These are phyloP conservation scores for Gambusia affinis DNA, from an alignment of 2,113 vertebrate genomes.

Conservation along the genomic window DNA sequence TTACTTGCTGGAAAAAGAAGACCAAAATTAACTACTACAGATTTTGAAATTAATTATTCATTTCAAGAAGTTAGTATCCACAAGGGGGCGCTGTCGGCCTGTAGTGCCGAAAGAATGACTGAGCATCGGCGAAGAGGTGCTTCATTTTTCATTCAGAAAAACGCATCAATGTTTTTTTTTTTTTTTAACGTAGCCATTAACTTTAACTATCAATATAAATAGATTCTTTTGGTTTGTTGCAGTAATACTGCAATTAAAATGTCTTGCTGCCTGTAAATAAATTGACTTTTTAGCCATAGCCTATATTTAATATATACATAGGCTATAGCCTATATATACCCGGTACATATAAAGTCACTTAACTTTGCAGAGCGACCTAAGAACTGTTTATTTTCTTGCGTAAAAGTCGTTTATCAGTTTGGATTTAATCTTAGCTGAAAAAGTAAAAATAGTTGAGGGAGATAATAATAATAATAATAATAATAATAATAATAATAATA, in stretches of 20 bases:
- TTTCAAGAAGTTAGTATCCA: constrained; percentile 19
- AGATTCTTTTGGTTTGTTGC: constrained; percentile 31
- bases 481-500: no score
- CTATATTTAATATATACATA: no score
- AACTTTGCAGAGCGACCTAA: no score
- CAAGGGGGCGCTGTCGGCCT: constrained; percentile 38
- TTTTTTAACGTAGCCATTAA: not conserved
- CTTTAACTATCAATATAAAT: constrained; percentile 41
- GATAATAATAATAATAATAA: no score
- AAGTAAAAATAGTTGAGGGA: not conserved
- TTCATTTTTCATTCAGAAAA: constrained; percentile 58
- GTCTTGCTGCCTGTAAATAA: constrained; percentile 38
- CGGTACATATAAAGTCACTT: no score
- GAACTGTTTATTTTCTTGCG: no score
- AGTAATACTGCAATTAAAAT: constrained; percentile 52
- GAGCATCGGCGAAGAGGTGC: constrained; percentile 11
- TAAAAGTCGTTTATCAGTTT: not conserved
- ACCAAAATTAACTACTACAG: no score
- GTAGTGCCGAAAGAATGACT: not conserved
- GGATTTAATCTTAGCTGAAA: not conserved
- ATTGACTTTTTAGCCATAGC: not conserved
- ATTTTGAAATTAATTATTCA: no score
- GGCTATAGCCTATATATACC: no score
- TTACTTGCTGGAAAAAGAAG: no score
- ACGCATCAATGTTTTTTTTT: not conserved